Conservation (phyloP, 2,113 vertebrate genomes). For the crab-eating macaque (Macaca fascicularis) region DNA sequence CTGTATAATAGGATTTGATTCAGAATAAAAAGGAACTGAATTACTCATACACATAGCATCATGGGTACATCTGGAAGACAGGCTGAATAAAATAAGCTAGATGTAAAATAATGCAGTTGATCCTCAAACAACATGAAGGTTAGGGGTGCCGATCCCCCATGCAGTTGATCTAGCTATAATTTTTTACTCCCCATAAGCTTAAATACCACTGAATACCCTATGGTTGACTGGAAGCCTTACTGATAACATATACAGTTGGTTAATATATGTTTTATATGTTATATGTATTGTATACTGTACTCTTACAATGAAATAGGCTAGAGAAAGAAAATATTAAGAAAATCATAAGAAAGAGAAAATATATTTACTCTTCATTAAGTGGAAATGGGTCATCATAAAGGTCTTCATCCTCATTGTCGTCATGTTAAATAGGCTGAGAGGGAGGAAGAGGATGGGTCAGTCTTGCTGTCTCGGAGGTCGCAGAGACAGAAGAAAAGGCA, state of each 20-base stretch:
- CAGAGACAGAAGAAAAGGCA: background rate
- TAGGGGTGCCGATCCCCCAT: background rate
- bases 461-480: background rate
- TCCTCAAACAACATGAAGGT: background rate
- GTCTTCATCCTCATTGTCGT: background rate
- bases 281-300: background rate
- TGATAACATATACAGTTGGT: background rate
- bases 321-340: background rate
- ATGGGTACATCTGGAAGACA: background rate
- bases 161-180: background rate
- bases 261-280: background rate
- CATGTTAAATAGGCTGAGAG: background rate
- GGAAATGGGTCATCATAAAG: background rate
- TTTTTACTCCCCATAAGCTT: background rate
- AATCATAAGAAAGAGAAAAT: background rate
- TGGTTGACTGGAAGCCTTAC: background rate
- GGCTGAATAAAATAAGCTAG: background rate
- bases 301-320: background rate
- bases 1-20: background rate
- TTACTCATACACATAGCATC: background rate
- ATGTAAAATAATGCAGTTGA: background rate
- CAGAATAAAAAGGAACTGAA: background rate
- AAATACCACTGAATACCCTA: background rate
- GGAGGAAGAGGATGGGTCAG: background rate
- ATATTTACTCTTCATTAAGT: background rate